Percentiles rank a stretch among this genome's conserved stretches.
These are phyloP conservation scores for Rosalia funebris DNA, from an alignment of 2,888 invertebrate species.

Conservation along the genomic window DNA sequence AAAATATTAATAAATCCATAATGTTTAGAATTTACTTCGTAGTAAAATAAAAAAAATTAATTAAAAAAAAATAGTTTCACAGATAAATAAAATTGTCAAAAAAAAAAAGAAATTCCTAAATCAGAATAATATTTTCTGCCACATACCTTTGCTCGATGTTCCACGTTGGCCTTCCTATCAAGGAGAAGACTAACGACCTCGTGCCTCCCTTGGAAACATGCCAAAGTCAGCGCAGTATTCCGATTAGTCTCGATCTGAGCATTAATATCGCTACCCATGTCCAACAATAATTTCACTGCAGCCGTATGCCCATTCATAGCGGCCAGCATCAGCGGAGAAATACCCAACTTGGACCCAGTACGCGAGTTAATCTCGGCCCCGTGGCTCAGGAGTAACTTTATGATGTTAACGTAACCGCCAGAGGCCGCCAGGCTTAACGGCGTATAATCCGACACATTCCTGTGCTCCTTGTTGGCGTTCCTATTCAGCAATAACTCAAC, in stretches of 20 bases:
- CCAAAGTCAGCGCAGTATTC: constrained; percentile 97
- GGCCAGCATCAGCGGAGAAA: constrained; percentile 98
- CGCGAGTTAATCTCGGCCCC: constrained; percentile 99
- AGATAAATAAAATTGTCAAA: no score
- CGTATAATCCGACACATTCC: constrained; percentile 99
- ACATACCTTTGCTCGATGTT: constrained; percentile 82
- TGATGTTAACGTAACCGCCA: constrained; percentile 98
- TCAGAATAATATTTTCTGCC: neutral
- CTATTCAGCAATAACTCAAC: constrained; percentile 90
- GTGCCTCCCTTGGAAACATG: constrained; percentile 98
- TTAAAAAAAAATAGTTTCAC: no score
- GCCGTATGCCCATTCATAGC: constrained; percentile 99
- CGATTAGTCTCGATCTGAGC: constrained; percentile 99
- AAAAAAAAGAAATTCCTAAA: no score
- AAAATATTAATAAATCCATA: no score
- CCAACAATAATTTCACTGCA: constrained; percentile 92
- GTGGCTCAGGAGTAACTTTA: constrained; percentile 89
- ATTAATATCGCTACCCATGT: constrained; percentile 99
- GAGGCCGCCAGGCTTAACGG: constrained; percentile 98
- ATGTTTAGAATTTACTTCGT: no score
- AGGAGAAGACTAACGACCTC: constrained; percentile 97
- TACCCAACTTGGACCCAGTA: constrained; percentile 96
- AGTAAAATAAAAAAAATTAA: no score
- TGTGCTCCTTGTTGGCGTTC: constrained; percentile 77
- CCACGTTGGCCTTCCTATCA: constrained; percentile 97